Conservation (phyloP, 2,888 invertebrate species). For the Petrophora chlorosata region DNA sequence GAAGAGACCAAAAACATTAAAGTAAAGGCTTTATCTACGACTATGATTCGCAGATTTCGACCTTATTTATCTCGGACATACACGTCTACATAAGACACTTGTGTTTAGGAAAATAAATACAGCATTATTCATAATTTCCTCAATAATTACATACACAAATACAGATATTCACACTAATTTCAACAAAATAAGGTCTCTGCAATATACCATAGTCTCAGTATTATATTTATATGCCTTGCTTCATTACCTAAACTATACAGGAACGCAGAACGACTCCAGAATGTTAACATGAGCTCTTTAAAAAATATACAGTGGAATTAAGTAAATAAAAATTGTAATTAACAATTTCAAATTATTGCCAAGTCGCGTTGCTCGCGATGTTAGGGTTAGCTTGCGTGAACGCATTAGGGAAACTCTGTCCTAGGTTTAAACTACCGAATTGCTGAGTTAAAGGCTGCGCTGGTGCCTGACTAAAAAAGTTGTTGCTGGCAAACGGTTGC, state of each 20-base stretch:
- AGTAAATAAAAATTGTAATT: slow-evolving; percentile 21
- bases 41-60: too few species aligned
- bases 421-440: slow-evolving; percentile 69
- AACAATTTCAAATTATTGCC: slow-evolving; percentile 65
- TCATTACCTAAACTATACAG: slow-evolving; percentile 14
- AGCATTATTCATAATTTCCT: too few species aligned
- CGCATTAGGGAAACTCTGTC: slow-evolving; percentile 69
- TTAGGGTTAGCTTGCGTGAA: slow-evolving; percentile 68
- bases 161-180: neutral
- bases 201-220: neutral
- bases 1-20: neutral
- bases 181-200: neutral
- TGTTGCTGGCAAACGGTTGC: slow-evolving; percentile 44
- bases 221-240: slow-evolving; percentile 8
- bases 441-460: slow-evolving; percentile 63
- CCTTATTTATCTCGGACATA: too few species aligned
- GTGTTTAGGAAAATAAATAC: too few species aligned
- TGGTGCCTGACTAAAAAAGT: slow-evolving; percentile 52
- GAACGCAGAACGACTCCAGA: slow-evolving; percentile 10
- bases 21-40: neutral
- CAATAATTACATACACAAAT: too few species aligned
- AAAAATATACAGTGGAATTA: slow-evolving; percentile 28
- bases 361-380: slow-evolving; percentile 72
- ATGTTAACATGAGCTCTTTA: slow-evolving; percentile 19
- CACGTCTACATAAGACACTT: too few species aligned